Evolutionary conservation across 2,888 invertebrate species (phyloP).

Genomic region (Habrosyne pyritoides): DNA sequence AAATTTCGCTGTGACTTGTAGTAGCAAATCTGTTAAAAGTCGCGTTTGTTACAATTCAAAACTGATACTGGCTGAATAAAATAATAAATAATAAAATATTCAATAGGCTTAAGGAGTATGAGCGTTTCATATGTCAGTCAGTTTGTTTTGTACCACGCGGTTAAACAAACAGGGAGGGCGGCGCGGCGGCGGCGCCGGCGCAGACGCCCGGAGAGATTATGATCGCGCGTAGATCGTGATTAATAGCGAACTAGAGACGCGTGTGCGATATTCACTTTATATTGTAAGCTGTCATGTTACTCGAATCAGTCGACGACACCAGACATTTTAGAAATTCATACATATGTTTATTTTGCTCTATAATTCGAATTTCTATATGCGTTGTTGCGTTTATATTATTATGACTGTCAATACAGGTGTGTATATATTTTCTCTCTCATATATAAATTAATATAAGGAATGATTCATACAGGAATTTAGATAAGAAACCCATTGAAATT

Average conservation of each 20-base stretch:
- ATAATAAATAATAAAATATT: not conserved
- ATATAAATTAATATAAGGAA: not conserved
- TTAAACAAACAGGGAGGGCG: constrained; percentile 71
- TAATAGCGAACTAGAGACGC: constrained; percentile 69
- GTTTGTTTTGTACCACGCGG: constrained; percentile 76
- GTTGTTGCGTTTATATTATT: not conserved
- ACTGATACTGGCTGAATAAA: not conserved
- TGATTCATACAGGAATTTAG: not conserved
- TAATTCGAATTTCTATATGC: no score
- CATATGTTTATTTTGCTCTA: no score
- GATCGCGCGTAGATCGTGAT: constrained; percentile 73
- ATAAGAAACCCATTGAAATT: not conserved
- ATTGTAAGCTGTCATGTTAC: constrained; percentile 9
- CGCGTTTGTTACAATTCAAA: no score
- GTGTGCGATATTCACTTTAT: constrained; percentile 27
- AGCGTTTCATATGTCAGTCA: constrained; percentile 3
- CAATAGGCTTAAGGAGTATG: not conserved
- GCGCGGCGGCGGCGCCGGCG: constrained; percentile 59
- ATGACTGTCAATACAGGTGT: not conserved
- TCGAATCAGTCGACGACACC: not conserved
- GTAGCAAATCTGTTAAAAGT: no score
- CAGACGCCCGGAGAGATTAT: constrained; percentile 63
- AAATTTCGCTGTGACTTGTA: no score
- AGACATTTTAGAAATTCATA: not conserved
- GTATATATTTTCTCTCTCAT: not conserved